Evolutionary conservation across 2,113 vertebrate genomes (phyloP).

Genomic region (Shinisaurus crocodilurus): DNA sequence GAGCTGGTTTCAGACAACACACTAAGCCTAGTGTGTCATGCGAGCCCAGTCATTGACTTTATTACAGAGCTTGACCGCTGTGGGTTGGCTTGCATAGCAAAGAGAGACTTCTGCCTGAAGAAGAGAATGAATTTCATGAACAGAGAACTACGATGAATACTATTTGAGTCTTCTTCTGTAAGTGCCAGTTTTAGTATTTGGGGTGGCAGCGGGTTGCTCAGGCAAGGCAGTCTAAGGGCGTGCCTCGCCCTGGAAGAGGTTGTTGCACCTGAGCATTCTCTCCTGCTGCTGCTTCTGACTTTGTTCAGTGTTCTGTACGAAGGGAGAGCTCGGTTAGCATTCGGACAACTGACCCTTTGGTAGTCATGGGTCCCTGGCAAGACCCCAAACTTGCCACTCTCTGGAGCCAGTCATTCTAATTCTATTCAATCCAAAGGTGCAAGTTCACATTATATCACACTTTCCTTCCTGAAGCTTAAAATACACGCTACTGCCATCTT

Average conservation of each 20-base stretch:
- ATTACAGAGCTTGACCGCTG: not conserved
- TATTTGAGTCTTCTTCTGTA: not conserved
- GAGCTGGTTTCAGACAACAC: too few relatives aligned
- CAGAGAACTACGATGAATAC: not conserved
- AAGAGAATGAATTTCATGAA: not conserved
- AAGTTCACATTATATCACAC: not conserved
- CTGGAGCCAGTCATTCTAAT: not conserved
- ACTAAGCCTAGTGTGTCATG: too few relatives aligned
- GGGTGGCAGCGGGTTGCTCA: too few relatives aligned
- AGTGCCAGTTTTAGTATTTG: not conserved
- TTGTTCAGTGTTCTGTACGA: not conserved
- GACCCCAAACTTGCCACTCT: not conserved
- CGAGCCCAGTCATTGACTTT: too few relatives aligned
- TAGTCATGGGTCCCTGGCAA: not conserved
- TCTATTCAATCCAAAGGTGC: not conserved
- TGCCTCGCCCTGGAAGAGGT: not conserved
- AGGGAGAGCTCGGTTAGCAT: not conserved
- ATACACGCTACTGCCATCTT: slow-evolving; percentile 23
- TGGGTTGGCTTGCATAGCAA: too few relatives aligned
- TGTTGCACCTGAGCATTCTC: not conserved
- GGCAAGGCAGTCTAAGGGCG: too few relatives aligned
- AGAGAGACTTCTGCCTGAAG: not conserved
- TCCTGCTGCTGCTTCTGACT: not conserved
- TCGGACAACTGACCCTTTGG: not conserved
- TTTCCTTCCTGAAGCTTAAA: slow-evolving; percentile 32